Evolutionary conservation across 2,113 vertebrate species (phyloP), one percentile per base, ranked within the genome.

Genomic region (Silurus glanis): DNA sequence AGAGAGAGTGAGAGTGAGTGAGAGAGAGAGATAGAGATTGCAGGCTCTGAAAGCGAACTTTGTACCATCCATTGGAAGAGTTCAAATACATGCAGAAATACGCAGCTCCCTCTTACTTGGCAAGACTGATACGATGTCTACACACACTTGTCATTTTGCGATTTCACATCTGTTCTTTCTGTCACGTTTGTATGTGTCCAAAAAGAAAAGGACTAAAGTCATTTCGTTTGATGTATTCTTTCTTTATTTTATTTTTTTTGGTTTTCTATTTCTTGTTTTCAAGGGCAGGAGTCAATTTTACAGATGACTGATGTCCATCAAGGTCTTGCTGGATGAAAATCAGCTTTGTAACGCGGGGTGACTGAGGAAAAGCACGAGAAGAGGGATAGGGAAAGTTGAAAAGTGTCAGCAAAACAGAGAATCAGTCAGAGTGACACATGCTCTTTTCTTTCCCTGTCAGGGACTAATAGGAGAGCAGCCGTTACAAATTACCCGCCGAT

Each of bases 241-340:
- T 83, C 79, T 87, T 80, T 86, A 62, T 90, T 37, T 37, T 37
- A 1, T 37, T 37, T 37, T 37, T 37, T 37, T 37, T 37, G 37
- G 37, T 37, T 37, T 93, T 92, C 93, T 90, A 87, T 85, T 94
- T 90, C 91, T 87, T 87, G 87, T 86, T 86, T 90, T 91, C 89
- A 87, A 16, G 59, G 91, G 82, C 89, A 83, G 64, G 47, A 93
- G 92, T 93, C 93, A 93, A 95, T 95, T 95, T 95, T 94, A 92
- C 94, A 95, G 93, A 94, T 93, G 94, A 93, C 92, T 93, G 92
- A 92, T 93, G 94, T 94, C 94, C 91, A 93, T 94, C 93, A 94
- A 87, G 17, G 78, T 83, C 58, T 58, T 61, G 84, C 71, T 83
- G 89, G 92, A 93, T 89, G 93, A 92, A 92, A 93, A 94, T 94